Conservation (phyloP, 1,140 invertebrate species). For the Chionoecetes opilio region DNA sequence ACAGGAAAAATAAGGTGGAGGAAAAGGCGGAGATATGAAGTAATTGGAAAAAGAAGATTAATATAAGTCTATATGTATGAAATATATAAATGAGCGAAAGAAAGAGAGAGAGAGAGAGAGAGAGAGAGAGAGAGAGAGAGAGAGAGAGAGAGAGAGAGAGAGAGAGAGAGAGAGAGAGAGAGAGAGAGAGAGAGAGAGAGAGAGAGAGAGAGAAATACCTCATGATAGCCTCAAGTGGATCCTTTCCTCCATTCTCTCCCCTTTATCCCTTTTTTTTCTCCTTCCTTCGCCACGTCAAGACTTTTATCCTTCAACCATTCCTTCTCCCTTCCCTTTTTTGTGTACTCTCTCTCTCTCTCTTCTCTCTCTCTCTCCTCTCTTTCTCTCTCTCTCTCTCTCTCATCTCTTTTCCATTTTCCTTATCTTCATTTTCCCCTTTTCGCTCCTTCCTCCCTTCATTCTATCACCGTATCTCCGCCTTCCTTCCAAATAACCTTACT, state of each 20-base stretch:
- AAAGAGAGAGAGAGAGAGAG: slow-evolving; percentile 28
- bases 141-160: slow-evolving; percentile 48
- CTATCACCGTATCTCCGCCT: background rate
- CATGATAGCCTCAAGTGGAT: too few relatives aligned
- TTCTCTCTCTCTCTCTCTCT: background rate
- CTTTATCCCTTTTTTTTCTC: too few relatives aligned
- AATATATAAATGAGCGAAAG: too few relatives aligned
- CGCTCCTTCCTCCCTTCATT: background rate
- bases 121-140: slow-evolving; percentile 41
- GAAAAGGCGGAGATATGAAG: too few relatives aligned
- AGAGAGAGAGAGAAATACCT: slow-evolving; percentile 31
- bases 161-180: slow-evolving; percentile 48
- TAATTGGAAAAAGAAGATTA: too few relatives aligned
- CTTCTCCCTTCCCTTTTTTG: too few relatives aligned
- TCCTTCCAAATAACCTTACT: background rate
- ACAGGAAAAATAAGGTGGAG: too few relatives aligned
- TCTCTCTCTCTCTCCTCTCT: background rate
- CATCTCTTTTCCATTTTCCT: background rate
- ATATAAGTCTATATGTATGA: too few relatives aligned
- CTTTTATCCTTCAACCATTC: too few relatives aligned
- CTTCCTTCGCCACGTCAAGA: too few relatives aligned
- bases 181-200: slow-evolving; percentile 48
- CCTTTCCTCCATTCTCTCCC: background rate
- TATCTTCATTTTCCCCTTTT: background rate
- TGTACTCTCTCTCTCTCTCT: too few relatives aligned